phyloP scores from a whole-genome alignment of 2,113 vertebrate genomes.

The Physeter macrocephalus region DNA sequence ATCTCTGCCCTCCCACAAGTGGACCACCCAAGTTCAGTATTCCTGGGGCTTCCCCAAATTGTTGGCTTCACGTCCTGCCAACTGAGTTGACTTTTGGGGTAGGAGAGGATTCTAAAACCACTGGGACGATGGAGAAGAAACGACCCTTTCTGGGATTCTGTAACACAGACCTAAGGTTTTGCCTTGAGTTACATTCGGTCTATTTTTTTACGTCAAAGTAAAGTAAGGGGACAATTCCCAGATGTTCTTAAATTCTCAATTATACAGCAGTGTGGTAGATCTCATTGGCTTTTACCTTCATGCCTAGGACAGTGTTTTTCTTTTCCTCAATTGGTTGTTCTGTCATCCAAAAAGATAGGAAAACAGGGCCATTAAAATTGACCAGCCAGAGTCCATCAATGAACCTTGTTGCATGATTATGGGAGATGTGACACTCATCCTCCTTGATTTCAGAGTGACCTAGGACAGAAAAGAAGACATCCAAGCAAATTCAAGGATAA shows the following conservation, averaged over 20 bases:
- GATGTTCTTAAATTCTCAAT: not conserved
- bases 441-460: not conserved
- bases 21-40: not conserved
- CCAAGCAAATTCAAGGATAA: not conserved
- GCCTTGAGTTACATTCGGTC: not conserved
- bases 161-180: not conserved
- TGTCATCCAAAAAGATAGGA: not conserved
- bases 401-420: accelerated
- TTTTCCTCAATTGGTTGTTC: not conserved
- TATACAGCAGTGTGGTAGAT: not conserved
- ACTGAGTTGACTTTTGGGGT: not conserved
- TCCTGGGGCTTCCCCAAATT: not conserved
- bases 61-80: not conserved
- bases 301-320: not conserved
- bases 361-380: not conserved
- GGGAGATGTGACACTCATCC: too few species aligned
- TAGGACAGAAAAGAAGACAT: not conserved
- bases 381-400: not conserved
- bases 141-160: not conserved
- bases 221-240: not conserved
- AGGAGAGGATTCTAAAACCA: not conserved
- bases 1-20: not conserved
- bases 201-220: not conserved
- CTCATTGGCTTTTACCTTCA: not conserved
- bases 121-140: too few species aligned